Conservation (phyloP, 2,797 vertebrate genomes). For the Falco naumanni region DNA sequence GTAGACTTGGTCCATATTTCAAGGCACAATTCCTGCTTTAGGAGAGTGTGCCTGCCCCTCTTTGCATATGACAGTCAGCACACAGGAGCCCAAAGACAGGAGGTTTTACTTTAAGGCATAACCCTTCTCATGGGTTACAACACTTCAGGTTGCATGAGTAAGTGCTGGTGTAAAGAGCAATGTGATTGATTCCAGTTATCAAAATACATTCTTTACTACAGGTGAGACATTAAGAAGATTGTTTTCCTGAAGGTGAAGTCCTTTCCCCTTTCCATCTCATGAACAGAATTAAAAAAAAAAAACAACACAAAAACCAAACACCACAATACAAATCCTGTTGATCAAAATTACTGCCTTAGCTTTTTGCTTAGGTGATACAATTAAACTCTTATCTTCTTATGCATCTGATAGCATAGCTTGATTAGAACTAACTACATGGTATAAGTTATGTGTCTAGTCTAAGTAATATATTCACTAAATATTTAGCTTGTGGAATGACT, state of each 20-base stretch:
- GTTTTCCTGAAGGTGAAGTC: neutral
- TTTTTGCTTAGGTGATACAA: neutral
- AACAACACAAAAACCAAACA: neutral
- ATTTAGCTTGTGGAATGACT: neutral
- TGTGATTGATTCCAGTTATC: neutral
- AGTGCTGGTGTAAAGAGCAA: neutral
- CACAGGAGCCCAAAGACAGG: neutral
- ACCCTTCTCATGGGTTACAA: neutral
- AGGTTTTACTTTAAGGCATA: neutral
- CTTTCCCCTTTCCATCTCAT: neutral
- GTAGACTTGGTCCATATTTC: neutral
- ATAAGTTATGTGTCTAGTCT: neutral
- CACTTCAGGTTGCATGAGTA: neutral
- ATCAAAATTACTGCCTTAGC: neutral
- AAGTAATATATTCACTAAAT: neutral
- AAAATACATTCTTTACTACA: neutral
- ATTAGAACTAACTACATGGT: too few species aligned
- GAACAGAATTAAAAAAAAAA: neutral
- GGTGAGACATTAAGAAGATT: neutral
- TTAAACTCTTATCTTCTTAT: neutral
- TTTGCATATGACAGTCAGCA: neutral
- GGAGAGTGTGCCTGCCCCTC: fast-evolving
- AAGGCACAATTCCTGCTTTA: neutral
- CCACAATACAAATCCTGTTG: neutral
- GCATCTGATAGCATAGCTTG: neutral